Conservation (phyloP, 2,888 invertebrate species). For the Pseudococcus longispinus region DNA sequence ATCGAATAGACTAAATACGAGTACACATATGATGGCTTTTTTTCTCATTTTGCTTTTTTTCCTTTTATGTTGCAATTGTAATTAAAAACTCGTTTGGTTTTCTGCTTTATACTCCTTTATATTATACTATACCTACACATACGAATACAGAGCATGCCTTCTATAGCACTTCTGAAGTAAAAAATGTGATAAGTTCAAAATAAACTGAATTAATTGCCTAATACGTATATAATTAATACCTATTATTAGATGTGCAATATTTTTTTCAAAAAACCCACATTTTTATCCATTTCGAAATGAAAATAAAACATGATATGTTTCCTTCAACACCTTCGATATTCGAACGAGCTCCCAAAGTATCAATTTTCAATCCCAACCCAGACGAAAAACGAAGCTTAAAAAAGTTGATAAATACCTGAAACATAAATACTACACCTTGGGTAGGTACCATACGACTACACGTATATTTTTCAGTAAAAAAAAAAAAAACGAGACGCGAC, state of each 20-base stretch:
- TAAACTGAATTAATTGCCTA: too few species aligned
- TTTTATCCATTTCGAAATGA: too few species aligned
- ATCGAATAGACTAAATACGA: neutral
- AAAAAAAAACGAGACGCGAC: neutral
- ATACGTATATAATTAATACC: too few species aligned
- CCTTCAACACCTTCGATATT: neutral
- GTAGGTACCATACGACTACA: neutral
- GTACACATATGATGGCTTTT: neutral
- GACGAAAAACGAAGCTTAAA: neutral
- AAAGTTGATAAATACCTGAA: neutral
- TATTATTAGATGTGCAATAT: too few species aligned
- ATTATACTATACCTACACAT: neutral
- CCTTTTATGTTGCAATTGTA: neutral
- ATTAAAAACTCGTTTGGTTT: neutral
- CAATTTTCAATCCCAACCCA: neutral
- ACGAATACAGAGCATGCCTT: neutral
- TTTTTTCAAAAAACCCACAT: too few species aligned
- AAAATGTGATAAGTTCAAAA: neutral
- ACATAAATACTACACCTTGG: neutral
- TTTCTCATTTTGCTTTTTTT: neutral
- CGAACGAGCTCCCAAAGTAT: neutral
- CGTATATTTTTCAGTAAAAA: neutral
- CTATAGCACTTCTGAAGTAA: neutral
- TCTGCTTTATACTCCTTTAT: neutral
- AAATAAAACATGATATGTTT: too few species aligned